Base-by-base conservation (phyloP, 2,888 invertebrate genomes). In the Acleris sparsana region DNA sequence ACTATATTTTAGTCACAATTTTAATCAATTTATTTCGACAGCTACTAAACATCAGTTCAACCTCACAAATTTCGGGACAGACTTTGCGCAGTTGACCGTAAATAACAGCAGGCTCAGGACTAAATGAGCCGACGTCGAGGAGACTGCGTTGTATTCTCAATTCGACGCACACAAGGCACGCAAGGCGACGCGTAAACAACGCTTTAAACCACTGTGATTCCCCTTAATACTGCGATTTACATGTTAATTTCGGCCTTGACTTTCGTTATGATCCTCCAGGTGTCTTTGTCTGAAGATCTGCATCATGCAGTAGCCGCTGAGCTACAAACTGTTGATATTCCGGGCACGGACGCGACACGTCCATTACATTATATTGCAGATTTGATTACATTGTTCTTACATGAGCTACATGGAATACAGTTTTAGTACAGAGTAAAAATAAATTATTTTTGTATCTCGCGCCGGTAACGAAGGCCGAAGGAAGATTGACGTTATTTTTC, bases 231-330 rank as follows among this genome's bases (percentile, higher is more conserved):
- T 65, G 46, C 65, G 56, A 44, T 65, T 56, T 65, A 33, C 18
- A 64, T 64, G 64, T 64, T 59, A 64, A 64, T 64, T 59, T 43
- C 29, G 49, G 29, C 49, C 49, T 60, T 59, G 64, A 60, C 53
- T 60, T 64, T 55, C 59, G 61, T 65, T 61, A 65, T 61, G 56
- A 61, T 61, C 61, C 65, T 16, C 51, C 65, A 61, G 65, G 65
- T 65, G 65, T 22, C 59, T 43, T 59, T 65, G 56, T 60, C 60
- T 53, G 55, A 49, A 46, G 51, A 48, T 53, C 46, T 53, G 53
- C n/a, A 59, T 20, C 33, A 25, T 25, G 17, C 46, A 25, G 43
- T 65, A 44, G 33, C 11, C 52, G 53, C 17, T 46, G 51, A 56
- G 33, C 33, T 52, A 61, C 65, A 52, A 65, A 39, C 13, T 13